Base-by-base conservation (phyloP, 2,888 invertebrate species). In the Alviniconcha strummeri region DNA sequence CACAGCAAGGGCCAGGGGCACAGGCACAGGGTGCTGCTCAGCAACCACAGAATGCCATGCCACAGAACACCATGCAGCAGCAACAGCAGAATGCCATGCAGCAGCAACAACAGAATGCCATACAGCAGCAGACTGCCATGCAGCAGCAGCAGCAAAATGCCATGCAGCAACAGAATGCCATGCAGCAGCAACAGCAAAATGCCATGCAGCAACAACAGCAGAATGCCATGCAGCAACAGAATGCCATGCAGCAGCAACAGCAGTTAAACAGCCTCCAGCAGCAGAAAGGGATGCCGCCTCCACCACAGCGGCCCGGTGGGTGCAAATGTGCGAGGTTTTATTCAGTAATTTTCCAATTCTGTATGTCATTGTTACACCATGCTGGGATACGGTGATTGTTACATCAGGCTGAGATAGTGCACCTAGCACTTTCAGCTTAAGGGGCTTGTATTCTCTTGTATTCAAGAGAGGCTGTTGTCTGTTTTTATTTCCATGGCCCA, bases 131-230 rank as follows among this genome's bases (percentile, higher is more conserved):
- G 54, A 3, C 64, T 7, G 36, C 19, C n/a, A 54, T 71, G 54
- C 78, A n/a, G 57, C 77, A 67, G 60, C 84, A 80, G 17, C 71
- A 71, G 75, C 72, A 56, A 11, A 79, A 15, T 57, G 55, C 67
- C n/a, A 67, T 52, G 77, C 84, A 81, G 19, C 82, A 75, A n/a
- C 83, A 78, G 79, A 69, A 7, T 3, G 36, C 36, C 36, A 56
- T 5, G 69, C 74, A 56, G 19, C 55, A 72, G 56, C 55, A 11
- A 19, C 83, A 83, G 36, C 77, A 36, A n/a, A 52, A 17, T 72
- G n/a, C 11, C 11, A 36, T 17, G n/a, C 72, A 72, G 8, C 71
- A 83, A 71, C 71, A 57, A 54, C 71, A 54, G 54, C 55, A 56
- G 17, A 64, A 69, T 7, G 60, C 60, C 52, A 69, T 81, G 77